These are phyloP conservation scores for Leptestheria dahalacensis DNA, from an alignment of 1,140 invertebrate genomes.

Conservation along the genomic window DNA sequence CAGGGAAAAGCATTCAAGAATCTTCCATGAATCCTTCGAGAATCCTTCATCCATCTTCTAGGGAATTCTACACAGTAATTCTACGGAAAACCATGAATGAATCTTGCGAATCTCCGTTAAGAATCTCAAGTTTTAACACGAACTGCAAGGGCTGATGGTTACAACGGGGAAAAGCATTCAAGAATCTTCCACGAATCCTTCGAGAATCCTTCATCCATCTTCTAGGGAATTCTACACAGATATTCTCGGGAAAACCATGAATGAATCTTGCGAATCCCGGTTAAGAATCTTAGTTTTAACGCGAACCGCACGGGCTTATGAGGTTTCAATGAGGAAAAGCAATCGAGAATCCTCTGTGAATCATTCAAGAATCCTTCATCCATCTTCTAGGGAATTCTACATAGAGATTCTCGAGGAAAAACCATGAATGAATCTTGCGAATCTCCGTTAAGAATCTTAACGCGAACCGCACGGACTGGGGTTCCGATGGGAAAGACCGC, in stretches of 20 bases:
- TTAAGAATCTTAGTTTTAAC: neutral
- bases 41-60: neutral
- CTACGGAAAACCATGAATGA: neutral
- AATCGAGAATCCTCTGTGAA: neutral
- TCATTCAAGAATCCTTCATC: neutral
- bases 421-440: neutral
- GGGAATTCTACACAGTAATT: no score
- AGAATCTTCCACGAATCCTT: neutral
- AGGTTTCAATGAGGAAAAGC: neutral
- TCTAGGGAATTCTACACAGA: neutral
- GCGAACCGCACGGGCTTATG: neutral
- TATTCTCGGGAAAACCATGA: neutral
- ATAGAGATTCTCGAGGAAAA: no score
- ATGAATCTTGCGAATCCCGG: neutral
- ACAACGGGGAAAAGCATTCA: neutral
- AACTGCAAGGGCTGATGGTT: neutral
- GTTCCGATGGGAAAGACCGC: no score
- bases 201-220: neutral
- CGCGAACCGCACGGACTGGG: neutral
- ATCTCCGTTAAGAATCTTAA: neutral
- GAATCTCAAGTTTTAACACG: neutral
- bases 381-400: neutral
- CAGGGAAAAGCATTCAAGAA: no score
- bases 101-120: neutral
- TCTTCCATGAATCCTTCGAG: neutral